Evolutionary conservation across 2,888 invertebrate species (phyloP).

Genomic region (Dryobota labecula): DNA sequence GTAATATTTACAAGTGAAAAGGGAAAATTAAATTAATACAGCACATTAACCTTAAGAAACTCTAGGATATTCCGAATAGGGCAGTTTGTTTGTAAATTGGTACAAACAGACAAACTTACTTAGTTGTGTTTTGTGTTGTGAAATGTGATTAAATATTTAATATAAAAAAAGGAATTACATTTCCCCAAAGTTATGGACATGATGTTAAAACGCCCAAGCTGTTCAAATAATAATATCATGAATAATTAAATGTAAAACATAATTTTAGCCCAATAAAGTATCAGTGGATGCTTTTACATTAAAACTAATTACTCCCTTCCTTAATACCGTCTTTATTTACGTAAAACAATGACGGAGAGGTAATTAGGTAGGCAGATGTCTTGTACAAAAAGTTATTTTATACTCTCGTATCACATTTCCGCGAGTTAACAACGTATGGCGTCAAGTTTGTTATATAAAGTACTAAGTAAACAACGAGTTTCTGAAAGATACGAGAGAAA

Average conservation of each 20-base stretch:
- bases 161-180: not conserved
- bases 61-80: not conserved
- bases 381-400: conserved; percentile 37
- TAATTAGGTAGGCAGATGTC: conserved; percentile 47
- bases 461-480: conserved; percentile 61
- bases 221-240: conserved; percentile 10
- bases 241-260: conserved; percentile 32
- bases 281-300: conserved; percentile 27
- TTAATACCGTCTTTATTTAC: conserved; percentile 18
- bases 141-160: not conserved
- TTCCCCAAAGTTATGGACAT: not conserved
- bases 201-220: conserved; percentile 4
- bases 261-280: conserved; percentile 12
- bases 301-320: conserved; percentile 25
- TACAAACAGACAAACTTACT: not conserved
- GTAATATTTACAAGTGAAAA: no score
- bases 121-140: not conserved
- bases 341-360: conserved; percentile 31
- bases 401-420: conserved; percentile 29
- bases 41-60: not conserved
- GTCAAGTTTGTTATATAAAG: conserved; percentile 56
- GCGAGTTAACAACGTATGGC: conserved; percentile 12
- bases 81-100: not conserved
- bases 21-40: no score
- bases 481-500: conserved; percentile 54